Base-by-base conservation (phyloP, 2,888 invertebrate species). In the Celastrina argiolus region DNA sequence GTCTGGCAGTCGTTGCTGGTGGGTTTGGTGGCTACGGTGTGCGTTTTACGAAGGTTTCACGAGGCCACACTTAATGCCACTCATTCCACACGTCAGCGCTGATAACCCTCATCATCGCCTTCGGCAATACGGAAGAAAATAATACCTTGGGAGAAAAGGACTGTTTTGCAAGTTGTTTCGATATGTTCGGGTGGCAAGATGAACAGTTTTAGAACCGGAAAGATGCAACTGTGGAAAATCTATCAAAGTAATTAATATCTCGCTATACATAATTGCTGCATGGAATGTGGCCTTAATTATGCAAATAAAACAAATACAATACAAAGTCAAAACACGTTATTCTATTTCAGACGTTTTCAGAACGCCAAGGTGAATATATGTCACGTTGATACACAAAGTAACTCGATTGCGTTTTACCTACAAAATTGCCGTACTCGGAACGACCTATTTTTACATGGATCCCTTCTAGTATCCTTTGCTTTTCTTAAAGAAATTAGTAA, bases 191-290 rank as follows among this genome's bases (percentile, higher is more conserved):
- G 10, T 18, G 16, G 16, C 31, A 16, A 41, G 41, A 5, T 8
- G n/a, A 42, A 18, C 16, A 2, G 45, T 45, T 45, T 8, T 18
- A 18, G 45, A 10, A 18, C 3, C 3, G 8, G 8, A 16, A 45
- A 18, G 31, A 31, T 31, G 0, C 10, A 4, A 8, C 4, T 51
- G 12, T 51, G 26, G 22, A 26, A 5, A 51, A 51, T 12, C 51
- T 51, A 51, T 51, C 26, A 18, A 22, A 22, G 12, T 22, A 51
- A 51, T 51, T 51, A 12, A 22, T 45, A 31, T 75, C 16, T 63
- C 63, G 26, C 31, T 41, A 64, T 14, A 22, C 22, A 10, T 22
- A 10, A 12, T 51, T 51, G 12, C 51, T 51, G 22, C 51, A 12
- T 51, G 12, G 5, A 51, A 51, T 51, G 22, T 51, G 22, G 22